Evolutionary conservation across 2,113 vertebrate genomes (phyloP).

Genomic region (Dicerorhinus sumatrensis): DNA sequence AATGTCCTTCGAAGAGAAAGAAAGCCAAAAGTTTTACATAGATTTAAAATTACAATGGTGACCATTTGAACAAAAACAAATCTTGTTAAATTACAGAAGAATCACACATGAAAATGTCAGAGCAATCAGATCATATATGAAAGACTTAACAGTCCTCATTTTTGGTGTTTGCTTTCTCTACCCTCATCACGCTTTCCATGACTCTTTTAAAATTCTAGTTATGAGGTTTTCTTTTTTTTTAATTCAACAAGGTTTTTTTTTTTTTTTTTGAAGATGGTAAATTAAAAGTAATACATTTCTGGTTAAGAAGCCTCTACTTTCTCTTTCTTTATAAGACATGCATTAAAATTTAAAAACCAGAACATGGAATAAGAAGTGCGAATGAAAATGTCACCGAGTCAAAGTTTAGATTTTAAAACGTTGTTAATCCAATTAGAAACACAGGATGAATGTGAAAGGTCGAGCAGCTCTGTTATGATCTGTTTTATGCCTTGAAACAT

Average conservation of each 20-base stretch:
- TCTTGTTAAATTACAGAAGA: neutral
- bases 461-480: neutral
- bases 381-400: constrained; percentile 66
- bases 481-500: constrained; percentile 33
- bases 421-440: constrained; percentile 3
- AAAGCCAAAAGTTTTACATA: neutral
- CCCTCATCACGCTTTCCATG: neutral
- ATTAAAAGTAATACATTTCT: constrained; percentile 43
- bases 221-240: neutral
- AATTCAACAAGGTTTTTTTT: neutral
- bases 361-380: constrained; percentile 49
- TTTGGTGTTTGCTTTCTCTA: neutral
- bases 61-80: neutral
- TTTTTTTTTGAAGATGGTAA: neutral
- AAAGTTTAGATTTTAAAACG: constrained; percentile 60
- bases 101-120: neutral
- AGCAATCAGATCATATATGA: neutral
- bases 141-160: neutral
- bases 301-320: neutral
- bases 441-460: neutral
- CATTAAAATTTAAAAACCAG: constrained; percentile 67
- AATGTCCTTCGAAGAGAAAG: neutral
- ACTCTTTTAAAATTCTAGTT: neutral
- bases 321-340: constrained; percentile 35
- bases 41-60: neutral